Conservation (phyloP, 2,113 vertebrate species). For the Tringa solitaria region DNA sequence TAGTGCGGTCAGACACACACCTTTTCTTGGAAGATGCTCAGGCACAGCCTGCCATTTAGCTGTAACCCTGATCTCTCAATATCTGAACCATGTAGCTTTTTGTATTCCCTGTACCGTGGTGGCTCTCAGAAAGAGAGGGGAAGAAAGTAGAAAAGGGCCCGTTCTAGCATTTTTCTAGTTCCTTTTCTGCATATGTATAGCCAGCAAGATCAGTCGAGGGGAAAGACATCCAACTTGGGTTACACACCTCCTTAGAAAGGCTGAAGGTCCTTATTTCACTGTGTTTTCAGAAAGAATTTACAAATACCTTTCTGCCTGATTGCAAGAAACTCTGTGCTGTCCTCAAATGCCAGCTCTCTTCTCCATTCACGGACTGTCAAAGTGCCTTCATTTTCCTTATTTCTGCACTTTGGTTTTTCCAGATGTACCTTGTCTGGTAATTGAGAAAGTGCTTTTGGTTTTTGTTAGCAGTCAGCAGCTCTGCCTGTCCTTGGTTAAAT, state of each 20-base stretch:
- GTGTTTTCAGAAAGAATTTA: neutral
- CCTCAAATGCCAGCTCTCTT: neutral
- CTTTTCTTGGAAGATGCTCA: neutral
- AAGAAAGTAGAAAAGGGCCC: neutral
- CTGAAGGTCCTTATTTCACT: neutral
- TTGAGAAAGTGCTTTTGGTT: neutral
- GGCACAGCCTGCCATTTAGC: neutral
- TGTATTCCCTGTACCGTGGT: neutral
- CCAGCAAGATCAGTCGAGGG: neutral
- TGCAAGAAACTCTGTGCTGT: neutral
- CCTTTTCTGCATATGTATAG: neutral
- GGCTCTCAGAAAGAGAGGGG: neutral
- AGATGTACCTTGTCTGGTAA: neutral
- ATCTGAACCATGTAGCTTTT: neutral
- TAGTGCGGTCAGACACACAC: neutral
- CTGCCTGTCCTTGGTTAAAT: neutral
- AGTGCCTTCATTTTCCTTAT: neutral
- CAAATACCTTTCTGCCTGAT: neutral
- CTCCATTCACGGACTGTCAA: neutral
- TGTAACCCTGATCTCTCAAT: neutral
- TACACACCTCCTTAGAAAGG: neutral
- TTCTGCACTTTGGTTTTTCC: neutral
- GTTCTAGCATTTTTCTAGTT: neutral
- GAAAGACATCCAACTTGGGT: rapidly evolving
- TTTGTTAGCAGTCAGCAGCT: neutral